Evolutionary conservation across 2,113 vertebrate species (phyloP).

Genomic region (Microcebus ravelobensis): DNA sequence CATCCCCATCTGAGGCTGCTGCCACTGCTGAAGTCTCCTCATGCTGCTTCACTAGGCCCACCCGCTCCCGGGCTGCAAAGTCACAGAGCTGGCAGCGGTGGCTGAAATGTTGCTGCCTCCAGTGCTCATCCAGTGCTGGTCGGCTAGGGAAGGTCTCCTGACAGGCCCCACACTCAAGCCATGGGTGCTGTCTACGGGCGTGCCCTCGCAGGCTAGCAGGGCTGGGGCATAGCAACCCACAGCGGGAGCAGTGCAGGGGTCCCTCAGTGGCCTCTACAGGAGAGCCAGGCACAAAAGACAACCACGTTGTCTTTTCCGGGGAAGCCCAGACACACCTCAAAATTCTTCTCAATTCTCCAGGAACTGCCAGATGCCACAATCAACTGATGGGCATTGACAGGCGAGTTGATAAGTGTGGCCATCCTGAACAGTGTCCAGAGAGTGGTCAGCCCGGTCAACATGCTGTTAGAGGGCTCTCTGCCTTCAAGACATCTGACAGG

Average conservation of each 20-base stretch:
- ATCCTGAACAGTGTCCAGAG: background rate
- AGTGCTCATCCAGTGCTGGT: conserved; percentile 87
- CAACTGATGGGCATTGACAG: background rate
- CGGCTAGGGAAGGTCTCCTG: conserved; percentile 86
- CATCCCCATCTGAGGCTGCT: background rate
- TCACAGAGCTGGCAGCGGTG: conserved; percentile 92
- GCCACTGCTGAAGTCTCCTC: conserved; percentile 73
- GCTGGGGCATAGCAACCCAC: conserved; percentile 88
- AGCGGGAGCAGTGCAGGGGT: conserved; percentile 87
- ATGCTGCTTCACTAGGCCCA: conserved; percentile 89
- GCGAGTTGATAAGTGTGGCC: background rate
- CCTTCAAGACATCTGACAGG: background rate
- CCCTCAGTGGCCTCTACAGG: conserved; percentile 48
- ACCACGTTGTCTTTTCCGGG: background rate
- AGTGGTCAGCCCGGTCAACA: background rate
- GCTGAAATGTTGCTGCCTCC: conserved; percentile 85
- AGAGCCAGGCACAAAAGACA: conserved; percentile 27
- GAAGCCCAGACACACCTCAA: background rate
- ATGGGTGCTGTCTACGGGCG: conserved; percentile 87
- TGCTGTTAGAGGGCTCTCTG: background rate
- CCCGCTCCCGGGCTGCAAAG: conserved; percentile 90
- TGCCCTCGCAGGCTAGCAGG: conserved; percentile 88
- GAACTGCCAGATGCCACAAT: background rate
- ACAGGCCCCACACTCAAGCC: conserved; percentile 88
- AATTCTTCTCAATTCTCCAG: background rate